Evolutionary conservation across 2,113 vertebrate species (phyloP).

Genomic region (Thermophis baileyi): DNA sequence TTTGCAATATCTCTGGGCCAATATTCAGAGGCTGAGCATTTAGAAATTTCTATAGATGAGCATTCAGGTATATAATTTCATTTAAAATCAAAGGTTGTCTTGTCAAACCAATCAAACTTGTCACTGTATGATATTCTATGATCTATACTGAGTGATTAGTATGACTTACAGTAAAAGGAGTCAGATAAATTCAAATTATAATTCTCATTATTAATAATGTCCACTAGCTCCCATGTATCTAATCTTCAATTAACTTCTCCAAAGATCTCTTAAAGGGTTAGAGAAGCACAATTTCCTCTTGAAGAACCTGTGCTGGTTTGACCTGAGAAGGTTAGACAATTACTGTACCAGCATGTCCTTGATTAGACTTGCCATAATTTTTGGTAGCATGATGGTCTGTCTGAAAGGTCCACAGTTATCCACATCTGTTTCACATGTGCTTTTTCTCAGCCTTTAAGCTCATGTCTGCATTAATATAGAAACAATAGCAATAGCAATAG

Average conservation of each 20-base stretch:
- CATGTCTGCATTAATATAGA: too few relatives aligned
- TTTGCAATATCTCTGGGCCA: neutral
- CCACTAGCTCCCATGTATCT: conserved; percentile 46
- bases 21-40: neutral
- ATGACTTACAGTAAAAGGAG: conserved; percentile 36
- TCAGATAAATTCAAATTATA: conserved; percentile 39
- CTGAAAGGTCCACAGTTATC: conserved; percentile 48
- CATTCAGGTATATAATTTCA: neutral
- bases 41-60: neutral
- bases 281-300: conserved; percentile 52
- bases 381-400: conserved; percentile 3
- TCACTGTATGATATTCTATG: neutral
- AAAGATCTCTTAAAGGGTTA: conserved; percentile 41
- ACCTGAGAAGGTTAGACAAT: conserved; percentile 52
- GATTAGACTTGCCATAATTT: conserved; percentile 59
- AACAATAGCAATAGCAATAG: too few relatives aligned
- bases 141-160: neutral
- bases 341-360: conserved; percentile 42
- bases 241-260: conserved; percentile 59
- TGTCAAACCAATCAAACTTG: neutral
- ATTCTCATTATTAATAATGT: conserved; percentile 43
- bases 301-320: conserved; percentile 54
- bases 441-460: conserved; percentile 7
- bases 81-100: neutral
- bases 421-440: conserved; percentile 4